phyloP scores from a whole-genome alignment of 2,797 vertebrate species.

The Clamator glandarius region DNA sequence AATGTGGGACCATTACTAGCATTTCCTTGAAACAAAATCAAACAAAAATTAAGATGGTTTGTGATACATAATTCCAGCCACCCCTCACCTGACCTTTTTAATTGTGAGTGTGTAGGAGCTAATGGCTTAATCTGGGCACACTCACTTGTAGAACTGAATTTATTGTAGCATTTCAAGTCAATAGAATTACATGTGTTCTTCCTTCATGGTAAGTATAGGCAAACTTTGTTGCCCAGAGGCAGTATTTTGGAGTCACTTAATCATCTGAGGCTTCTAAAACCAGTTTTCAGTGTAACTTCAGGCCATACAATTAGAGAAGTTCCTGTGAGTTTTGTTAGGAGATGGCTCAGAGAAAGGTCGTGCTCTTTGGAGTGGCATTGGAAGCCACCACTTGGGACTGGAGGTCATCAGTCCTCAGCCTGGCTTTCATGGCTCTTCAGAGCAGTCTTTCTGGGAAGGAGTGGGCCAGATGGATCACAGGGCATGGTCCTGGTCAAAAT shows the following conservation, averaged over 20 bases:
- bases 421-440: rapidly evolving
- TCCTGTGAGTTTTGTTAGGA: not conserved
- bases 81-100: not conserved
- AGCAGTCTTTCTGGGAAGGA: not conserved
- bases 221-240: slow-evolving; percentile 10
- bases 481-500: not conserved
- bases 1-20: slow-evolving; percentile 22
- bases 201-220: not conserved
- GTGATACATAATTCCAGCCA: not conserved
- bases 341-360: not conserved
- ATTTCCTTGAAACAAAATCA: slow-evolving; percentile 62
- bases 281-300: not conserved
- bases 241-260: not conserved
- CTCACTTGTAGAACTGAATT: slow-evolving; percentile 11
- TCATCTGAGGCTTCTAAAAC: not conserved
- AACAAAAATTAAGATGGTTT: slow-evolving; percentile 57
- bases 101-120: slow-evolving; percentile 35
- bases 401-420: not conserved
- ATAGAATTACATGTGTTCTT: not conserved
- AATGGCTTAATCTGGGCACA: slow-evolving; percentile 20
- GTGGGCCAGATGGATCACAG: not conserved
- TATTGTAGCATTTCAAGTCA: not conserved
- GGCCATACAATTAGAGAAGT: not conserved
- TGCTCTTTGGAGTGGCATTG: not conserved
- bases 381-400: not conserved